Evolutionary conservation across 2,888 invertebrate genomes (phyloP), one percentile per base, ranked within the genome.

Genomic region (Pyrochroa serraticornis): DNA sequence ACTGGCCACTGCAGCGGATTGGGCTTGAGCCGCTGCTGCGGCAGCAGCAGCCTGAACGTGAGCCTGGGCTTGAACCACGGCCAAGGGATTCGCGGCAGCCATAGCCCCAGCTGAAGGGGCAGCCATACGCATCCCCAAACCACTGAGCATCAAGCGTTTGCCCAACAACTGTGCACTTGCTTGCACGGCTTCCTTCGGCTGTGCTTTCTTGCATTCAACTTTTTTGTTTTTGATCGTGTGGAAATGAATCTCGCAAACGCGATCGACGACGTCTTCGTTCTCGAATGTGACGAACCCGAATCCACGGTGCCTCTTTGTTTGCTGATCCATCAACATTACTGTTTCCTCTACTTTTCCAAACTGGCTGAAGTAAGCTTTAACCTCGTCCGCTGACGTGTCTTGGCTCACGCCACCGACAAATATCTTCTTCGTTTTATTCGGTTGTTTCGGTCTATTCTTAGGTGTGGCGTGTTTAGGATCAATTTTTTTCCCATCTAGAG

Each of bases 401-500:
- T 94, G 94, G 54, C 93, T 93, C 60, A 94, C 93, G 54, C 94
- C 94, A 49, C 94, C 94, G 14, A 94, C 94, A 81, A 94, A 94
- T 67, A 94, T 94, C 44, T 75, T 75, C 83, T 94, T 94, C 82
- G 93, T 94, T 74, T 92, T 91, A 77, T 92, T 92, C 51, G 92
- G 90, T 72, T 86, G 87, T 71, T 92, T 89, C 37, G 93, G 92
- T 33, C 93, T 87, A 68, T 93, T 93, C 79, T 94, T 93, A 64
- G 93, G 94, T 46, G 94, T 94, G 56, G 94, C 94, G 82, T 94
- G 93, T 76, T 95, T 95, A 55, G 95, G 95, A 79, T 95, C 95
- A 78, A 95, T 95, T 80, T 94, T 92, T 81, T 95, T 95, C 64
- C 94, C 94, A 80, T 95, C 94, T 68, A 95, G 83, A 48, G 93